phyloP scores from a whole-genome alignment of 1,140 invertebrate genomes.

The Orius laevigatus region DNA sequence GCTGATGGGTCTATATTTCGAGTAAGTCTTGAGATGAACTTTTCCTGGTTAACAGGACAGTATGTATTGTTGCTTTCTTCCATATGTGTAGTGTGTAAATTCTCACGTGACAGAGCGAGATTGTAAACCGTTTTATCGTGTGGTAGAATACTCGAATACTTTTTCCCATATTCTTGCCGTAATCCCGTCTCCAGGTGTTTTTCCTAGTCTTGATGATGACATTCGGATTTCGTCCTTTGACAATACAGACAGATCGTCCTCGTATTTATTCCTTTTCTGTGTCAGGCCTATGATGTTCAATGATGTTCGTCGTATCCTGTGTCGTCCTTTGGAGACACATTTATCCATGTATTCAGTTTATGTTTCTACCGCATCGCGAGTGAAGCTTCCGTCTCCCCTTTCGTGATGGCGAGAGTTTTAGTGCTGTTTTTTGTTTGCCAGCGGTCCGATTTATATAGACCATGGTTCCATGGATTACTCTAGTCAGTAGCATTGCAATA shows the following conservation, averaged over 20 bases:
- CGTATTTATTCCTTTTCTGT: not conserved
- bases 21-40: not conserved
- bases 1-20: constrained; percentile 1
- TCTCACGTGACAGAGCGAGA: not conserved
- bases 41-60: not conserved
- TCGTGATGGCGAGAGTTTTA: not conserved
- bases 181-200: not conserved
- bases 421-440: not conserved
- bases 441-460: not conserved
- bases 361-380: not conserved
- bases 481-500: no score
- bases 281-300: not conserved
- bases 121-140: not conserved
- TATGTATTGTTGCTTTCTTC: not conserved
- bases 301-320: no score
- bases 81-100: not conserved
- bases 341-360: not conserved
- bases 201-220: not conserved
- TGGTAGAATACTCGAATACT: not conserved
- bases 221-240: not conserved
- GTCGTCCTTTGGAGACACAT: no score
- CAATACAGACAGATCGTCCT: not conserved
- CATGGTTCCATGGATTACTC: no score
- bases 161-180: not conserved
- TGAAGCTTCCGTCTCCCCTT: not conserved